phyloP scores from a whole-genome alignment of 2,113 vertebrate species.

The Irena cyanogastra region DNA sequence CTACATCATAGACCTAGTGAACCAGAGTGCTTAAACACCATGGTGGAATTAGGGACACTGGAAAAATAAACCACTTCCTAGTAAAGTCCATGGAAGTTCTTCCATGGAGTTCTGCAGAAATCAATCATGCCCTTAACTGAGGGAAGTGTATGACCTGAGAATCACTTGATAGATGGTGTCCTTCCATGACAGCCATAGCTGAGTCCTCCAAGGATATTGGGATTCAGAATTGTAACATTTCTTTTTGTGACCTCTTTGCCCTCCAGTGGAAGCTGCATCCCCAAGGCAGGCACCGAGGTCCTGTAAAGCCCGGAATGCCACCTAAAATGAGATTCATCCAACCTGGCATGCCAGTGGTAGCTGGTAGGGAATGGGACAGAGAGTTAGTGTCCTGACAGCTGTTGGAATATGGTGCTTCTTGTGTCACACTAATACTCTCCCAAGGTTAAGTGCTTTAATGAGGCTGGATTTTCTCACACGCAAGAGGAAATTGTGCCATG shows the following conservation, averaged over 20 bases:
- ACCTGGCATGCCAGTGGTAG: background rate
- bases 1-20: background rate
- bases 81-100: background rate
- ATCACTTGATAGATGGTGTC: background rate
- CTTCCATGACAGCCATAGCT: background rate
- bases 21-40: background rate
- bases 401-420: background rate
- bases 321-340: background rate
- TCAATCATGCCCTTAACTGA: background rate
- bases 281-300: background rate
- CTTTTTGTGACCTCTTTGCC: background rate
- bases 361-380: background rate
- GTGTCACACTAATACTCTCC: background rate
- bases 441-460: constrained; percentile 34
- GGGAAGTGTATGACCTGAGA: background rate
- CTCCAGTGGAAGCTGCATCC: background rate
- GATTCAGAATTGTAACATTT: background rate
- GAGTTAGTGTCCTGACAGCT: background rate
- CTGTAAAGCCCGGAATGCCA: background rate
- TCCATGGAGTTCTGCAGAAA: background rate
- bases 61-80: background rate
- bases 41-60: background rate
- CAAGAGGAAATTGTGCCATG: background rate
- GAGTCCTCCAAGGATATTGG: background rate
- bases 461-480: background rate